Evolutionary conservation across 2,888 invertebrate species (phyloP).

Genomic region (Micoletzkya japonica): DNA sequence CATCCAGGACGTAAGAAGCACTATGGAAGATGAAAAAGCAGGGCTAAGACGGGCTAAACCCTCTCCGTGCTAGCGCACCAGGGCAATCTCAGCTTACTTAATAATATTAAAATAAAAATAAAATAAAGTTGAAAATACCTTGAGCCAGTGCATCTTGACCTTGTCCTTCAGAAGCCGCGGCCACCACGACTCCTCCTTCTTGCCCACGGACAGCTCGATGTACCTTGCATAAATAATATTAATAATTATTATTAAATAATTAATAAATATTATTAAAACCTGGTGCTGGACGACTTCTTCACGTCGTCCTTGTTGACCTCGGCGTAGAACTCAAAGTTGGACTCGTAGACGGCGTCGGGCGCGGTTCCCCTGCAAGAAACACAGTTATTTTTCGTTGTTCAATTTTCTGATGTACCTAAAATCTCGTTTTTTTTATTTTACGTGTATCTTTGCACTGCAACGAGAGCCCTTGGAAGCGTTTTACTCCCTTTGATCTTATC

Average conservation of each 20-base stretch:
- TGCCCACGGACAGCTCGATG: conserved; percentile 63
- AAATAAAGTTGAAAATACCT: not conserved
- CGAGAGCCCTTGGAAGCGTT: no score
- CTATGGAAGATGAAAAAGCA: no score
- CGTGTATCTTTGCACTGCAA: no score
- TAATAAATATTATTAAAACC: not conserved
- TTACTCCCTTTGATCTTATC: no score
- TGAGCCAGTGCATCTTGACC: conserved; percentile 66
- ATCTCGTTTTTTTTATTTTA: no score
- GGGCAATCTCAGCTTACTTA: no score
- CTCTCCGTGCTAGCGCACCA: no score
- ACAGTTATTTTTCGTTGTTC: not conserved
- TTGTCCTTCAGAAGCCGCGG: conserved; percentile 66
- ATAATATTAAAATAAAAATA: no score
- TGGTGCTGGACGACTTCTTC: conserved; percentile 19
- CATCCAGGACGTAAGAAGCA: no score
- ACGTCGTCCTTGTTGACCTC: conserved; percentile 68
- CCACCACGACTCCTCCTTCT: conserved; percentile 67
- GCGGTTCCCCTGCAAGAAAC: conserved; percentile 74
- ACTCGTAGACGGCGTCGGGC: conserved; percentile 81
- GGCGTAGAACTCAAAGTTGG: conserved; percentile 82
- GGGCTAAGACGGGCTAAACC: no score
- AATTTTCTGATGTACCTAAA: no score
- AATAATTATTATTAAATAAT: conserved; percentile 50
- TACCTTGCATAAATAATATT: no score